A percentile compares a stretch with the other conserved stretches of the same genome.
Evolutionary conservation across 2,888 invertebrate species (phyloP).

Genomic region (Hofmannophila pseudospretella): DNA sequence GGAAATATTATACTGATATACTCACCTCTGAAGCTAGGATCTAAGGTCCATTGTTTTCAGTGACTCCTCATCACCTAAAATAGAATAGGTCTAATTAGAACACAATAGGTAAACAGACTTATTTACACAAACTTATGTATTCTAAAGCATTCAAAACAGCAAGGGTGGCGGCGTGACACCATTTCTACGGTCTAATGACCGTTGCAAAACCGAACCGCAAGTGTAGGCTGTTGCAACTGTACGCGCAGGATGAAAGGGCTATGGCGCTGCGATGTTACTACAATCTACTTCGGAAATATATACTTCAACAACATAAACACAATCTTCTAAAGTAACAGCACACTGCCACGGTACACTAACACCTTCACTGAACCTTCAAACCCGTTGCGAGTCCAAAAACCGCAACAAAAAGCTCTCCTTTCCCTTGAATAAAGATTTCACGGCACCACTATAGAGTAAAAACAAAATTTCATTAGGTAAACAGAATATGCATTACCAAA

Average conservation of each 20-base stretch:
- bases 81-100: conserved; percentile 10
- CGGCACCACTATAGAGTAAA: conserved; percentile 31
- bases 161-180: conserved; percentile 64
- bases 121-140: not conserved
- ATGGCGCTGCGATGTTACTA: conserved; percentile 17
- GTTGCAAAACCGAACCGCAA: conserved; percentile 67
- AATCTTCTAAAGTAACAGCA: conserved; percentile 32
- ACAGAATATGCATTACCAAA: conserved; percentile 50
- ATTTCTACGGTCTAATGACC: conserved; percentile 71
- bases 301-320: conserved; percentile 26
- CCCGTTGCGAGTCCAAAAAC: conserved; percentile 30
- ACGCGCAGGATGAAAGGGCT: conserved; percentile 20
- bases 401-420: conserved; percentile 55
- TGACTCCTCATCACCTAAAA: conserved; percentile 15
- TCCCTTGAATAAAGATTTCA: conserved; percentile 52
- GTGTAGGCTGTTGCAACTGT: conserved; percentile 40
- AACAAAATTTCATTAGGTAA: conserved; percentile 65
- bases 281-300: no score
- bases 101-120: not conserved
- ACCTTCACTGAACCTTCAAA: conserved; percentile 42
- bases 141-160: conserved; percentile 25
- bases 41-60: conserved; percentile 36
- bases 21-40: conserved; percentile 34
- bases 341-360: conserved; percentile 43
- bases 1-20: conserved; percentile 1